Conservation (phyloP, 2,113 vertebrate genomes). For the Daphoenositta chrysoptera region DNA sequence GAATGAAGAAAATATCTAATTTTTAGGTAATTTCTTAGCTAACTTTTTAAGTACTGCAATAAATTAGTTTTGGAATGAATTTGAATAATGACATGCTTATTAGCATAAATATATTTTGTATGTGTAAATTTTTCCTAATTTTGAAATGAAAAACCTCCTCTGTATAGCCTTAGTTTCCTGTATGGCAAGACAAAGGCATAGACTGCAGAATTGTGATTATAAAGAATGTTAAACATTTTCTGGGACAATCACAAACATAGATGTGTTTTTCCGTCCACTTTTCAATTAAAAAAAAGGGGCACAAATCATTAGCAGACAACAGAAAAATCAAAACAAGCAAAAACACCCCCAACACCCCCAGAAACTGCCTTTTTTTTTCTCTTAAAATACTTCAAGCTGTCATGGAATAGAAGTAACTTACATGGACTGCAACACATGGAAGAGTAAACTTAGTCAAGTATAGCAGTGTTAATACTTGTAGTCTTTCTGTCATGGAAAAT, state of each 20-base stretch:
- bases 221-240: not conserved
- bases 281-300: not conserved
- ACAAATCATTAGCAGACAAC: not conserved
- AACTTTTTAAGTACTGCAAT: not conserved
- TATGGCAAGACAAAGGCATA: not conserved
- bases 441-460: not conserved
- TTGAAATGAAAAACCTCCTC: not conserved
- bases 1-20: slow-evolving; percentile 38
- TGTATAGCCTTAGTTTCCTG: not conserved
- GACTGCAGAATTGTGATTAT: not conserved
- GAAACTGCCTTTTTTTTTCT: not conserved
- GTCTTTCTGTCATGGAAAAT: not conserved
- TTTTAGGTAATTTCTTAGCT: slow-evolving; percentile 20
- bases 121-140: not conserved
- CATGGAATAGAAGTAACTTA: not conserved
- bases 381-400: not conserved
- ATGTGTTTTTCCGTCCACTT: not conserved
- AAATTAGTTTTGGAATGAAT: not conserved
- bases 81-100: not conserved
- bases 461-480: not conserved
- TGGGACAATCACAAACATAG: not conserved
- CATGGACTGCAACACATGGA: not conserved
- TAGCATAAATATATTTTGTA: not conserved
- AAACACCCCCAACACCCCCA: fast-evolving
- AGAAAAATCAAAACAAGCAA: not conserved